Evolutionary conservation across 2,888 invertebrate genomes (phyloP), one percentile per base, ranked within the genome.

Genomic region (Cactoblastis cactorum): DNA sequence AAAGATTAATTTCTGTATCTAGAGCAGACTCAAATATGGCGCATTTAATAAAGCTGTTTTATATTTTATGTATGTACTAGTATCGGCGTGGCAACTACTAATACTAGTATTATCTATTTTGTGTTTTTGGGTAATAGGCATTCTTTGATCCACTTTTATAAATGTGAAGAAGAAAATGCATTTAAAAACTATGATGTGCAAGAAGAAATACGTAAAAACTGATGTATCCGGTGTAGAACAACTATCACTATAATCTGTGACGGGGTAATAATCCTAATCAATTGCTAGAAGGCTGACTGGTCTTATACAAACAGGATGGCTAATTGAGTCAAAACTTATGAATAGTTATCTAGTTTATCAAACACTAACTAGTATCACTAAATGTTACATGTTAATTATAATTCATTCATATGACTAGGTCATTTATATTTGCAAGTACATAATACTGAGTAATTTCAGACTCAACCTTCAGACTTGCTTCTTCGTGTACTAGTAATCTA

Each of bases 271-370:
- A 6, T 1, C 28, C 28, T 11, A 18, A 38, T 28, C 15, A 9
- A 43, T 18, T 53, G 39, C 48, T 46, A 49, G 45, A 65, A 65
- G 65, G 65, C 51, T 59, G 55, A 56, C 65, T 50, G 50, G 57
- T 59, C 47, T 45, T 12, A n/a, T 33, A 35, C 35, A 15, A 11
- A 4, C 49, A 57, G 56, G 56, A 58, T 57, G 53, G 50, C 54
- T 61, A 62, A 59, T 60, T 59, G 52, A 59, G 38, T 51, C 18
- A 54, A 49, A 46, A 47, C 48, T 50, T 52, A 53, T 50, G 48
- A 45, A 45, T 33, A 33, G 18, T 33, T 33, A 33, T 33, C 2
- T 14, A 11, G 18, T 33, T 33, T 12, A 45, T 17, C 15, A 45
- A 18, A 33, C 8, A 17, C 24, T 45, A 45, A 12, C 24, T 9